These are phyloP conservation scores for mouse (Mus musculus) DNA, from an alignment of 2,113 vertebrate genomes.

Conservation along the genomic window GRCm39 chr4:54476001-54476500, in stretches of 20 bases:
- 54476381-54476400: neutral
- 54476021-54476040: slow-evolving; percentile 23
- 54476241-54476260: neutral
- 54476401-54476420: neutral
- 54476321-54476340: neutral
- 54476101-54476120: neutral
- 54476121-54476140: neutral
- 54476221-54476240: neutral
- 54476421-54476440: slow-evolving; percentile 1
- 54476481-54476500: slow-evolving; percentile 18
- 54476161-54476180: slow-evolving; percentile 24
- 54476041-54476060: slow-evolving; percentile 8
- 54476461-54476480: slow-evolving; percentile 30
- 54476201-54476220: neutral
- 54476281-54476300: neutral
- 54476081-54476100: neutral
- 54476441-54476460: slow-evolving; percentile 1
- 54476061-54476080: neutral
- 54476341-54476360: neutral
- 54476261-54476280: neutral
- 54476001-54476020: neutral
- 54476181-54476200: neutral
- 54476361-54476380: neutral
- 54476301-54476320: neutral
- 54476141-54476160: neutral